A percentile compares a stretch with the other conserved stretches of the same genome.
Evolutionary conservation across 2,888 invertebrate genomes (phyloP).

Genomic region (Chaetoderma sp.): DNA sequence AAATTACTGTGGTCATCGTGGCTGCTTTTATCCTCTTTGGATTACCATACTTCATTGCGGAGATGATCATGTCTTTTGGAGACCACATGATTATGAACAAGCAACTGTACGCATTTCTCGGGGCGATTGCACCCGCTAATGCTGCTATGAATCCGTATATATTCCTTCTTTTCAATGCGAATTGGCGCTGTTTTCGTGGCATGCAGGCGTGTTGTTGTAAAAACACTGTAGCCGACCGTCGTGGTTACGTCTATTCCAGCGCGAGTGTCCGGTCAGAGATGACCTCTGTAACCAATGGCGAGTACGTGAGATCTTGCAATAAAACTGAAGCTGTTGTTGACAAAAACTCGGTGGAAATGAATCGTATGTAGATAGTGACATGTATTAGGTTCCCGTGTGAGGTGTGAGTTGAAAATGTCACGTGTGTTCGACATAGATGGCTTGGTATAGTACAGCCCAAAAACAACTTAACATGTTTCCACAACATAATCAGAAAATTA

Average conservation of each 20-base stretch:
- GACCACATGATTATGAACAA: constrained; percentile 46
- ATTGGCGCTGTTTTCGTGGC: constrained; percentile 21
- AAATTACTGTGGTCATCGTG: constrained; percentile 69
- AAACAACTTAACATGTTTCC: too few species aligned
- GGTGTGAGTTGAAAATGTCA: too few species aligned
- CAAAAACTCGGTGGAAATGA: constrained; percentile 1
- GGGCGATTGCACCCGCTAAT: constrained; percentile 64
- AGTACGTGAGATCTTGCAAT: not conserved
- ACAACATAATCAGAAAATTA: too few species aligned
- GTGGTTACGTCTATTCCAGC: constrained; percentile 2
- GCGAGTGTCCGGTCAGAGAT: not conserved
- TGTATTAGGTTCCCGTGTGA: too few species aligned
- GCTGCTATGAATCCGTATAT: constrained; percentile 66
- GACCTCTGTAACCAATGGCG: not conserved
- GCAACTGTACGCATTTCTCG: constrained; percentile 54
- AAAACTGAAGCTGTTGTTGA: not conserved
- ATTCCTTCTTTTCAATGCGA: constrained; percentile 64
- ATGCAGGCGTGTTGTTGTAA: not conserved
- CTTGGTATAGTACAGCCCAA: too few species aligned
- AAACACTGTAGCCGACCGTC: constrained; percentile 1
- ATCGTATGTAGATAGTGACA: too few species aligned
- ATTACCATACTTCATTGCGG: constrained; percentile 64
- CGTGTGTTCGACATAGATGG: too few species aligned
- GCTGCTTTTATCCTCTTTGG: constrained; percentile 64
- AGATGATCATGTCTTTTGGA: constrained; percentile 66